Evolutionary conservation across 2,113 vertebrate genomes (phyloP), one percentile per base, ranked within the genome.

Genomic region (Embiotoca jacksoni): DNA sequence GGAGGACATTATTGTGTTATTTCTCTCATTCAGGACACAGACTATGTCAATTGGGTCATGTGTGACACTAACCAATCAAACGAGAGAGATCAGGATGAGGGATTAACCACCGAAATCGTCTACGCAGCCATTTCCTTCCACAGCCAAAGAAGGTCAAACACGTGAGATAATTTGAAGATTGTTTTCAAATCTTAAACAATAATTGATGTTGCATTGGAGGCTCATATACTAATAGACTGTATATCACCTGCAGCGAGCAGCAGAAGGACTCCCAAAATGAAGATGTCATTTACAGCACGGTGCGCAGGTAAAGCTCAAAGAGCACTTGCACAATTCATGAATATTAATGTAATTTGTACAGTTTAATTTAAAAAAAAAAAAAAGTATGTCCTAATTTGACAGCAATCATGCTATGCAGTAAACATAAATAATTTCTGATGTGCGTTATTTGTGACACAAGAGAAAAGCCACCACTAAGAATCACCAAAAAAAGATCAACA

Each of bases 241-340:
- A 10, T 70, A 10, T 70, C 7, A 13, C 64, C 55, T 63, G 7
- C 39, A 84, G 85, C 55, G 5, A 32, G 73, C 55, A 76, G 73
- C 68, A 86, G 61, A 61, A 31, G 56, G 31, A 69, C 44, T 46
- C 55, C 0, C 14, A 36, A 10, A 5, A 36, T 52, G 14, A 74
- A 0, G 3, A 6, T 14, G 23, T 76, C 37, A 82, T 82, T 64
- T 91, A 89, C 75, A 81, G 62, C 80, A 61, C 33, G 3, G 74
- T 84, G 3, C 62, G 61, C 78, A 84, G 68, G 75, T 86, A 64
- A 73, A 5, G 3, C 50, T 60, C 23, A 32, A 1, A 37, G 36
- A n/a, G 49, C 13, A n/a, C 7, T 52, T 23, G 6, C 7, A 52
- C n/a, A 23, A n/a, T 16, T 52, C 16, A 52, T 23, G 16, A 16